These are phyloP conservation scores for Ameiurus melas DNA, from an alignment of 2,113 vertebrate genomes.

Conservation along the genomic window DNA sequence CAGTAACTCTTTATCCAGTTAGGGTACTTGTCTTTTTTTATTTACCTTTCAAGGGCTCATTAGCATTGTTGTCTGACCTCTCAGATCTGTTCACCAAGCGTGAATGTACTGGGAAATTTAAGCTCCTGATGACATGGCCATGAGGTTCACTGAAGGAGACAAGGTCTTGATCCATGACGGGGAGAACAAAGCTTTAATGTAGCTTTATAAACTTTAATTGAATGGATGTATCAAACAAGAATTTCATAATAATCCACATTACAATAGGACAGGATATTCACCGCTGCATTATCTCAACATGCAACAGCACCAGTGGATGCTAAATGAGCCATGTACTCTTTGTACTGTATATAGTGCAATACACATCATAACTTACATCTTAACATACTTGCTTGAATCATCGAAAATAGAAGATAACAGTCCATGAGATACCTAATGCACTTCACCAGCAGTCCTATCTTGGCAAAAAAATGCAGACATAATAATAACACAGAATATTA, in stretches of 20 bases:
- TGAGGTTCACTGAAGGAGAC: neutral
- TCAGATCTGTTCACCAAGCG: neutral
- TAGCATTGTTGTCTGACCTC: neutral
- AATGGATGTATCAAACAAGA: slow-evolving; percentile 63
- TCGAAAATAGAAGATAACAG: slow-evolving; percentile 38
- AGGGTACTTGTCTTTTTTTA: neutral
- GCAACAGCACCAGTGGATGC: slow-evolving; percentile 43
- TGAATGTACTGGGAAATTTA: neutral
- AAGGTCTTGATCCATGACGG: neutral
- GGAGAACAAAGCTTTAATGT: neutral
- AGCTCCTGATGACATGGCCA: neutral
- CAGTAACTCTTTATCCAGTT: neutral
- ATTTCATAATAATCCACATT: slow-evolving; percentile 41
- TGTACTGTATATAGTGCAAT: slow-evolving; percentile 35
- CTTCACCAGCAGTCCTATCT: slow-evolving; percentile 11
- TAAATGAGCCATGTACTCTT: slow-evolving; percentile 25
- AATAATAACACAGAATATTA: neutral
- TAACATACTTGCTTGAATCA: slow-evolving; percentile 24
- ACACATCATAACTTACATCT: slow-evolving; percentile 36
- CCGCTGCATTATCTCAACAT: slow-evolving; percentile 32
- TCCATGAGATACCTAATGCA: slow-evolving; percentile 37
- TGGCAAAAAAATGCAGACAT: neutral
- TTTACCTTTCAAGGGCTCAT: neutral
- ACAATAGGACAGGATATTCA: slow-evolving; percentile 44
- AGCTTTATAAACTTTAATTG: slow-evolving; percentile 60